A percentile compares a stretch with the other conserved stretches of the same genome.
Evolutionary conservation across 2,797 vertebrate species (phyloP).

Genomic region (Clamator glandarius): DNA sequence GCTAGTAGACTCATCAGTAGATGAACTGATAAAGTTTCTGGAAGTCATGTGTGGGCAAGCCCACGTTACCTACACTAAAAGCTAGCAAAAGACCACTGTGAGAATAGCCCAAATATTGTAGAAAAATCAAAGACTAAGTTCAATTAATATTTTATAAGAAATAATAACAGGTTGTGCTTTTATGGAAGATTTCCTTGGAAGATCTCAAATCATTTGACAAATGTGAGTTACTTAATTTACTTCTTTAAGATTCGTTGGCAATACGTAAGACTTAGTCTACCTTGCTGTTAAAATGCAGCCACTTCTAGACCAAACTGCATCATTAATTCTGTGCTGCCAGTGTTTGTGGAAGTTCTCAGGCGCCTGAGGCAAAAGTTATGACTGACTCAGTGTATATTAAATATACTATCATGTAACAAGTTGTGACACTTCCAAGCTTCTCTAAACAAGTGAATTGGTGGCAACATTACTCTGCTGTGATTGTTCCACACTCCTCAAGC

Average conservation of each 20-base stretch:
- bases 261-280: background rate
- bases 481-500: background rate
- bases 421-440: background rate
- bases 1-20: too few relatives aligned
- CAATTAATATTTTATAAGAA: constrained; percentile 32
- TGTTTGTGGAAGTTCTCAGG: background rate
- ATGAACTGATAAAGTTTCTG: background rate
- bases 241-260: background rate
- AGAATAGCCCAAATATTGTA: background rate
- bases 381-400: background rate
- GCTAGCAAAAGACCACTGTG: background rate
- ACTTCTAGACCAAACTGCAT: background rate
- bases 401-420: background rate
- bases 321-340: background rate
- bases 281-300: background rate
- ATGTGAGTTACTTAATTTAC: background rate
- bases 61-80: background rate
- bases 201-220: background rate
- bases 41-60: background rate
- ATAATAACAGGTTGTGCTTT: background rate
- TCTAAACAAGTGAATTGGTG: background rate
- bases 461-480: background rate
- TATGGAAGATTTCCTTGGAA: background rate
- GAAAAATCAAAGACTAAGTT: background rate
- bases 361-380: constrained; percentile 11